These are phyloP conservation scores for Phymanthus crucifer DNA, from an alignment of 92 coral and sea anemone species.

Conservation along the genomic window DNA sequence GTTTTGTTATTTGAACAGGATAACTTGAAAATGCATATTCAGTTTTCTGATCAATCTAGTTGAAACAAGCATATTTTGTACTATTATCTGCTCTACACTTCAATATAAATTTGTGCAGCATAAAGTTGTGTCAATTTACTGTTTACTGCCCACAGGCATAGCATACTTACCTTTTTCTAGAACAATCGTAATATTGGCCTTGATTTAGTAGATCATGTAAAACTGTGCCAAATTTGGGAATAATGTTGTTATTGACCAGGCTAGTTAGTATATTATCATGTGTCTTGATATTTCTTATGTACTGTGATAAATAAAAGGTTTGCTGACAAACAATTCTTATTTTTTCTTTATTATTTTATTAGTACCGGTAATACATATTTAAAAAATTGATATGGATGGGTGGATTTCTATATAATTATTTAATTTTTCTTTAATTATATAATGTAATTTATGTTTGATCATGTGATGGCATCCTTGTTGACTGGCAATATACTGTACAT, in stretches of 20 bases:
- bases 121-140: neutral
- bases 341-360: neutral
- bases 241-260: neutral
- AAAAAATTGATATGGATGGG: too few relatives aligned
- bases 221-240: conserved; percentile 12
- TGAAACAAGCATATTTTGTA: too few relatives aligned
- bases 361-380: neutral
- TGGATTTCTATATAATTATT: too few relatives aligned
- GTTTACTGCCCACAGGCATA: neutral
- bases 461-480: too few relatives aligned
- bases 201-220: neutral
- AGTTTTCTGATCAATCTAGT: too few relatives aligned
- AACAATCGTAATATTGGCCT: neutral
- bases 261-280: neutral
- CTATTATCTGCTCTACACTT: too few relatives aligned
- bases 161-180: neutral
- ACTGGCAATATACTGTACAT: too few relatives aligned
- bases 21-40: too few relatives aligned
- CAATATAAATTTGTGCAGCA: too few relatives aligned
- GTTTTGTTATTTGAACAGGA: too few relatives aligned
- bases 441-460: too few relatives aligned
- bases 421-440: too few relatives aligned
- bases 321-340: neutral
- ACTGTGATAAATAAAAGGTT: neutral
- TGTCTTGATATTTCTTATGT: neutral